Base-by-base conservation (phyloP, 2,113 vertebrate genomes). In the Hippocampus zosterae region DNA sequence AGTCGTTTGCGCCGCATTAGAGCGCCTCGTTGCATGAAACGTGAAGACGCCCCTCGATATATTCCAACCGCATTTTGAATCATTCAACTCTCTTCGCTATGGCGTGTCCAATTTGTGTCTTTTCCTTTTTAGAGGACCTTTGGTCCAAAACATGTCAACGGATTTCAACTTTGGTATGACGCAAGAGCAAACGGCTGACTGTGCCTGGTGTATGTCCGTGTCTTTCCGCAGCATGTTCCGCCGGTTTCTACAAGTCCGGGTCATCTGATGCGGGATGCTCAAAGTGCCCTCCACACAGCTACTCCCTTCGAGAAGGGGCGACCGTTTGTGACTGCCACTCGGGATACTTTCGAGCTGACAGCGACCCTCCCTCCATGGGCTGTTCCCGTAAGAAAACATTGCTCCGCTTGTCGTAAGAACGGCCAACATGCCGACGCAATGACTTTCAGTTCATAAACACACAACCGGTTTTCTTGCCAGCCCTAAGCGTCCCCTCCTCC, bases 201-300 rank as follows among this genome's bases (percentile, higher is more conserved):
- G 7, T 44, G 40, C 8, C 11, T 62, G 13, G 15, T 19, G 10
- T 8, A 7, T 15, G 7, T 25, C 0, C 18, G 12, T 46, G 42
- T 65, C 27, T 59, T 50, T 79, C 59, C 67, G 40, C 76, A 90
- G 89, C 89, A 46, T 90, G 89, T 57, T 44, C 84, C 7, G 62
- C 53, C 57, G 89, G 87, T 29, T 89, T 89, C 78, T 89, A 90
- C 76, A 88, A 87, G 68, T 70, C 89, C 64, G 78, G 53, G 72
- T 79, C 84, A 41, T 82, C 88, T 5, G 87, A 88, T 7, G 63
- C 64, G 0, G 83, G 74, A 29, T 90, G 89, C 53, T 77, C 73
- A 0, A 90, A 90, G 72, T 90, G 89, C 69, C 89, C 89, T 48
- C 89, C 84, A 5, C 88, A 88, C 16, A 90, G 89, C 78, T 81